Evolutionary conservation across 2,888 invertebrate genomes (phyloP), one percentile per base, ranked within the genome.

Genomic region (Leucophenga montana): DNA sequence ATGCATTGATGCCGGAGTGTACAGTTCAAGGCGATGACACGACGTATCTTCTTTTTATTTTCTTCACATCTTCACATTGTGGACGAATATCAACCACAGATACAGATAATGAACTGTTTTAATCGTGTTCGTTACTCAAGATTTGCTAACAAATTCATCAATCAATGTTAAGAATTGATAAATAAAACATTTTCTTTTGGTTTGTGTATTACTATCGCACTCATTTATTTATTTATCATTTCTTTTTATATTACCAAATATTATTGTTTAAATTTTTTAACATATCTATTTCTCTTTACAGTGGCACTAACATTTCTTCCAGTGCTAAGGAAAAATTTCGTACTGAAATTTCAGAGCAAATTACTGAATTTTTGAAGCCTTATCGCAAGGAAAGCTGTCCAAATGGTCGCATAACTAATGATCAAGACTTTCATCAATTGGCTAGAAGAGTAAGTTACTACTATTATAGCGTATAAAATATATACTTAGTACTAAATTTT

Each of bases 391-490:
- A 94, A 0, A 95, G 94, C 76, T 98, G 97, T 83, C 92, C 92
- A 78, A 90, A 93, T 73, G 98, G 96, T 0, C 91, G 94, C 78
- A 98, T 99, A 80, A 93, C 93, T 2, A 94, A 92, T 84, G 96
- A 95, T 0, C 95, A 97, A 57, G 98, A 98, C 88, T 95, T 98
- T 88, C 97, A 97, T 87, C 96, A 97, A 90, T 91, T 98, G 68
- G 97, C 97, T 3, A 92, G 97, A 89, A 98, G 97, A 92, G 96
- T 96, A 88, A 84, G 85, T 77, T n/a, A 66, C 68, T 16, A 46
- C 65, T 62, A 4, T 27, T 27, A 4, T 3, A 27, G n/a, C n/a
- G n/a, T 56, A 50, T 54, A 61, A 13, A 62, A 27, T 27, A 27
- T 27, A 4, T 27, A 27, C 27, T 4, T 4, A 27, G 3, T 3